Conservation (phyloP, 1,140 invertebrate genomes). For the Drosophila melanica region DNA sequence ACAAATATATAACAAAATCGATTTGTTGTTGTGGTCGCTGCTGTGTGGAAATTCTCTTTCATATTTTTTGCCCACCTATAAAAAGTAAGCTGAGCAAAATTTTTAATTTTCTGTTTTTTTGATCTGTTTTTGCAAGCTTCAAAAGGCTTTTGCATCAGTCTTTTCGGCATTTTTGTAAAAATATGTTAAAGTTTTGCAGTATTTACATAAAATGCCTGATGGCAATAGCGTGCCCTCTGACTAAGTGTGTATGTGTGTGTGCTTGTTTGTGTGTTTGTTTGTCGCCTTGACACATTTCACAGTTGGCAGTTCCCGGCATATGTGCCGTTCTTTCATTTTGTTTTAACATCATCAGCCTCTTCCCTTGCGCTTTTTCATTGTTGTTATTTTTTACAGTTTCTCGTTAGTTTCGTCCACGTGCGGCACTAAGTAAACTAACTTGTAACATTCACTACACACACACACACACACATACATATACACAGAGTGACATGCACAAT, state of each 20-base stretch:
- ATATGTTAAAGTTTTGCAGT: constrained; percentile 35
- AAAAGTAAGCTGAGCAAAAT: not conserved
- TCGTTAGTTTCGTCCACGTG: constrained; percentile 50
- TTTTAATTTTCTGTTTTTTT: not conserved
- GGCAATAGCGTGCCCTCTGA: not conserved
- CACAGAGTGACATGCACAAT: constrained; percentile 49
- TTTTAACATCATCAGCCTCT: constrained; percentile 13
- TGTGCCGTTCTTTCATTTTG: constrained; percentile 20
- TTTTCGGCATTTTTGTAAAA: no score
- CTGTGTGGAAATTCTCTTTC: not conserved
- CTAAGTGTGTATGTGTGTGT: not conserved
- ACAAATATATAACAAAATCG: constrained; percentile 30
- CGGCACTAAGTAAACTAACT: constrained; percentile 42
- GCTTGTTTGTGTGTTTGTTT: constrained; percentile 15
- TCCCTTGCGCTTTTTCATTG: constrained; percentile 1
- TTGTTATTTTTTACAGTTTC: constrained; percentile 35
- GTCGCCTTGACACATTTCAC: constrained; percentile 78
- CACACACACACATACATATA: constrained; percentile 25
- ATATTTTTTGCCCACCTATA: constrained; percentile 3
- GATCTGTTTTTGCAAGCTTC: no score
- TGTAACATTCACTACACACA: constrained; percentile 35
- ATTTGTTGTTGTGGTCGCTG: constrained; percentile 29
- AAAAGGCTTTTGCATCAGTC: constrained; percentile 17
- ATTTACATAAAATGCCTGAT: constrained; percentile 37
- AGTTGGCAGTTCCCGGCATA: constrained; percentile 31